Percentiles rank a stretch among this genome's conserved stretches.
These are phyloP conservation scores for Promerops cafer DNA, from an alignment of 2,113 vertebrate genomes.

Conservation along the genomic window DNA sequence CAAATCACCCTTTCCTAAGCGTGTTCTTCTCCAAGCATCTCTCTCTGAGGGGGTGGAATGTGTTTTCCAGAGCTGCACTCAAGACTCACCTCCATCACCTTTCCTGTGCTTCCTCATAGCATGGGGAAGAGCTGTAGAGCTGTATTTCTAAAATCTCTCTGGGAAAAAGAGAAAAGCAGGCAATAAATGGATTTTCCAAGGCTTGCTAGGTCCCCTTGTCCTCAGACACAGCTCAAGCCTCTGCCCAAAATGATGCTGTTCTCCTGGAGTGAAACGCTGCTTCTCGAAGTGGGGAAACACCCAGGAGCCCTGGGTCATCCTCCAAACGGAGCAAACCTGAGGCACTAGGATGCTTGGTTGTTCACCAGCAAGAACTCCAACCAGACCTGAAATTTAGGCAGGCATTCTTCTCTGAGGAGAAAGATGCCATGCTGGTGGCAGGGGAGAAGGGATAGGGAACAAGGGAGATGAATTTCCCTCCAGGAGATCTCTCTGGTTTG, in stretches of 20 bases:
- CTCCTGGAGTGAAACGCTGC: background rate
- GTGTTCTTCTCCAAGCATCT: background rate
- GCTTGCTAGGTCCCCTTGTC: no score
- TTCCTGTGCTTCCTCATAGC: no score
- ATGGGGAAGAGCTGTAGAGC: no score
- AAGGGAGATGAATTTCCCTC: background rate
- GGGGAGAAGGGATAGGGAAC: background rate
- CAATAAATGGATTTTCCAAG: no score
- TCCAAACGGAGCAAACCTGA: background rate
- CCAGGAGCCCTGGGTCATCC: background rate
- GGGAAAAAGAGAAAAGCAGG: no score
- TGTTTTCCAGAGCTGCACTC: background rate
- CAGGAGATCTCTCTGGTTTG: no score
- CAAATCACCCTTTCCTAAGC: background rate
- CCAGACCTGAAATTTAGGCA: background rate
- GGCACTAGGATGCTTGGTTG: background rate
- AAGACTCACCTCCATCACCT: no score
- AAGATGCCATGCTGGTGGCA: background rate
- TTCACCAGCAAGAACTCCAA: background rate
- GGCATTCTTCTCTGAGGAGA: background rate
- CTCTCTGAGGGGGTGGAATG: background rate
- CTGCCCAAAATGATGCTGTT: background rate
- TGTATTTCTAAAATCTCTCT: no score
- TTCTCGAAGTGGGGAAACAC: background rate
- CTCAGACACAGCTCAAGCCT: no score